Conservation (phyloP, 2,888 invertebrate genomes). For the Notodonta ziczac region DNA sequence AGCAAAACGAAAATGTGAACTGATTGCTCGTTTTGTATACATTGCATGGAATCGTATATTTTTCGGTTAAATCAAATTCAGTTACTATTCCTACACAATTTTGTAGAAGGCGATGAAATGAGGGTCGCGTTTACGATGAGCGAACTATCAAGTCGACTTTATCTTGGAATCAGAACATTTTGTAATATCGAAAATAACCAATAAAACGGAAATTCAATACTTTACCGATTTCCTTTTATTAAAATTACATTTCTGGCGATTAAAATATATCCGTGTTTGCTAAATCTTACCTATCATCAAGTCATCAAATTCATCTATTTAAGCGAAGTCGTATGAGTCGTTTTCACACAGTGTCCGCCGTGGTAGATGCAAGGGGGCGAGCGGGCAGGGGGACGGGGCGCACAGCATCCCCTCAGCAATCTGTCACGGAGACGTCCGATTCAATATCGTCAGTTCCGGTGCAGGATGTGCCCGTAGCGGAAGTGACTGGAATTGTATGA, state of each 20-base stretch:
- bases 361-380: not conserved
- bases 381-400: not conserved
- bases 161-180: not conserved
- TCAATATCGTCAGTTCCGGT: slow-evolving; percentile 4
- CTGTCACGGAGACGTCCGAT: slow-evolving; percentile 9
- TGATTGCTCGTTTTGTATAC: no score
- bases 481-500: not conserved
- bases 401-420: not conserved
- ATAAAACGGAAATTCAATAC: no score
- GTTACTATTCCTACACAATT: no score
- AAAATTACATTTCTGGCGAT: no score
- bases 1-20: no score
- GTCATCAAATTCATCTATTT: slow-evolving; percentile 1
- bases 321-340: not conserved
- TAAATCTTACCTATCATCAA: not conserved
- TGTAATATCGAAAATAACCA: not conserved
- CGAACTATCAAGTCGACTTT: slow-evolving; percentile 1
- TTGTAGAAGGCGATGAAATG: not conserved
- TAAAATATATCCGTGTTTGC: not conserved
- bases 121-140: not conserved
- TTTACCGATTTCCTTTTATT: no score
- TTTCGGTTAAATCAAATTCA: no score
- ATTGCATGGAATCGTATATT: no score
- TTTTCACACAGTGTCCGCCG: not conserved
- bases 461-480: not conserved